A percentile compares a stretch with the other conserved stretches of the same genome.
These are phyloP conservation scores for Lepidurus couesii DNA, from an alignment of 1,140 invertebrate species.

Conservation along the genomic window DNA sequence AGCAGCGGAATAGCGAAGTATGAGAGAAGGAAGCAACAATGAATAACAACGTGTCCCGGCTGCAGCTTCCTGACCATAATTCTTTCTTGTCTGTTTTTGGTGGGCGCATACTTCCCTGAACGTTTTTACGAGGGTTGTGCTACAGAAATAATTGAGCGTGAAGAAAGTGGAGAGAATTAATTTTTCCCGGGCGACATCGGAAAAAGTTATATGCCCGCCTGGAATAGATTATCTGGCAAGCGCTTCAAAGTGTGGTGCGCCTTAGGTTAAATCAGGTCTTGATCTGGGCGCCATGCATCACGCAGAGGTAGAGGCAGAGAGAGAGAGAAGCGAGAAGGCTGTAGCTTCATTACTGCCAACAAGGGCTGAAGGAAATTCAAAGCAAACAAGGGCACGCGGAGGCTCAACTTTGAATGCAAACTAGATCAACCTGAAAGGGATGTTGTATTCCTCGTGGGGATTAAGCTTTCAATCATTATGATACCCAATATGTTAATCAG, in stretches of 20 bases:
- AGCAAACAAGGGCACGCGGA: not conserved
- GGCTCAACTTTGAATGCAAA: slow-evolving; percentile 19
- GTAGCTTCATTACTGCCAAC: slow-evolving; percentile 17
- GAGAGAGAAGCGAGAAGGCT: not conserved
- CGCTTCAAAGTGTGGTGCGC: slow-evolving; percentile 7
- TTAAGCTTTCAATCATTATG: slow-evolving; percentile 11
- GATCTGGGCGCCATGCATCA: slow-evolving; percentile 5
- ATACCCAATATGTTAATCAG: slow-evolving; percentile 15
- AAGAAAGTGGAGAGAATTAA: slow-evolving; percentile 18
- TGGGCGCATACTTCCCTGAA: too few relatives aligned
- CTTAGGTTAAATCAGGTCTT: slow-evolving; percentile 19
- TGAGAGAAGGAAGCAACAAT: not conserved
- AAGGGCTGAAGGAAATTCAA: slow-evolving; percentile 7
- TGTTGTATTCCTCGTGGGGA: not conserved
- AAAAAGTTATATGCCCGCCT: not conserved
- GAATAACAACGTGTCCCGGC: not conserved
- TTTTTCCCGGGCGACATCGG: slow-evolving; percentile 12
- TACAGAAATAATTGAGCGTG: slow-evolving; percentile 11
- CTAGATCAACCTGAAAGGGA: not conserved
- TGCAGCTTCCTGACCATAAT: not conserved
- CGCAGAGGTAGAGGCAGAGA: not conserved
- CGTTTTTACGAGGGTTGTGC: not conserved
- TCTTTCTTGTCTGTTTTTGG: not conserved
- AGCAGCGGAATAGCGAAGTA: not conserved
- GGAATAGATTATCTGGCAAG: slow-evolving; percentile 14